A percentile compares a stretch with the other conserved stretches of the same genome.
phyloP scores from a whole-genome alignment of 1,140 invertebrate genomes.

The Aporrectodea caliginosa region DNA sequence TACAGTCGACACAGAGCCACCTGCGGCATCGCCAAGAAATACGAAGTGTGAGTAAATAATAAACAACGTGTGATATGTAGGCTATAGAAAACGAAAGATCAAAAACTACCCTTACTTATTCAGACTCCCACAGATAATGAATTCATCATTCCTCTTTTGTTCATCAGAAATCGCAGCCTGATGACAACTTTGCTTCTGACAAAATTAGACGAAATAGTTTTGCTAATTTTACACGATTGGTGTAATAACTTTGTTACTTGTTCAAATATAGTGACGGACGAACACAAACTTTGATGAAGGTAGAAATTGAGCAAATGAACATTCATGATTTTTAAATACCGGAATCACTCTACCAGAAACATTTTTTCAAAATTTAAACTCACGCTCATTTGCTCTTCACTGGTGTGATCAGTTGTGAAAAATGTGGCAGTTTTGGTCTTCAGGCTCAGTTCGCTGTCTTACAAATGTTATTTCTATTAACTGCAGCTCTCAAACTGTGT shows the following conservation, averaged over 20 bases:
- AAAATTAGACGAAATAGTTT: background rate
- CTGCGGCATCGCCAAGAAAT: conserved; percentile 75
- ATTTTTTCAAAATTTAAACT: background rate
- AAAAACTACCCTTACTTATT: background rate
- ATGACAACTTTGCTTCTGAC: background rate
- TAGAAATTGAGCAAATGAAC: too few species aligned
- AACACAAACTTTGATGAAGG: too few species aligned
- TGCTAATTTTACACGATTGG: background rate
- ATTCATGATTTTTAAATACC: too few species aligned
- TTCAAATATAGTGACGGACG: too few species aligned
- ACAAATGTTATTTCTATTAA: background rate
- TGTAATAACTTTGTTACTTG: too few species aligned
- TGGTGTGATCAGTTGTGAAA: background rate
- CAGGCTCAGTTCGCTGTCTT: background rate
- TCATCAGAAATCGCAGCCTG: background rate
- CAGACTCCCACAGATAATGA: background rate
- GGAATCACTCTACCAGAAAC: background rate
- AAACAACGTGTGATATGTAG: too few species aligned
- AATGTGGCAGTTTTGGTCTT: background rate
- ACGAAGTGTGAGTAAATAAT: conserved; percentile 68
- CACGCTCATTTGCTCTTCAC: background rate
- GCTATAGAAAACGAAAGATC: too few species aligned
- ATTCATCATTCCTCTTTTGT: background rate
- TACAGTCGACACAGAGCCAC: conserved; percentile 80
- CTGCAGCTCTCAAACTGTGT: background rate